Evolutionary conservation across 2,797 vertebrate species (phyloP).

Genomic region (Poecilia picta): DNA sequence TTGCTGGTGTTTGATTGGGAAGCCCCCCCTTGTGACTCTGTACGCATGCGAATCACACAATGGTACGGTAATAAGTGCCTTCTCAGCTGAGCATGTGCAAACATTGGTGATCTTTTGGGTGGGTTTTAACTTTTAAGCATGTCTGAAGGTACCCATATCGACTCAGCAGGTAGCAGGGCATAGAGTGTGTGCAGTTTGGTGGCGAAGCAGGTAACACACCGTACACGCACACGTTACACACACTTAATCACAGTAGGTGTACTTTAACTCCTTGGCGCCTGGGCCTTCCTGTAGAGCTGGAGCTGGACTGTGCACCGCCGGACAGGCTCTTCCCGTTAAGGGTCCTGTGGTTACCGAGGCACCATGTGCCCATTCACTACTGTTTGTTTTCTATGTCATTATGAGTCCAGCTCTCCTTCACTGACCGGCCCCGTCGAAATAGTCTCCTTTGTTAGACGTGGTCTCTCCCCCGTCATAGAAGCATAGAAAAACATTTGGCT

Average conservation of each 20-base stretch:
- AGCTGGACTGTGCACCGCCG: conserved; percentile 58
- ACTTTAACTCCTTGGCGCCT: conserved; percentile 81
- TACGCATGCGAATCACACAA: conserved; percentile 26
- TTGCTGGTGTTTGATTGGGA: conserved; percentile 77
- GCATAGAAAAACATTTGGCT: conserved; percentile 77
- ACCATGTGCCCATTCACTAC: conserved; percentile 82
- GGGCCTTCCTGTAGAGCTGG: conserved; percentile 74
- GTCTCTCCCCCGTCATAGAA: conserved; percentile 72
- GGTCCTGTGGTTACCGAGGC: conserved; percentile 74
- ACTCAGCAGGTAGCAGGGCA: conserved; percentile 32
- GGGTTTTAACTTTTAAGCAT: neutral
- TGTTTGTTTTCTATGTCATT: conserved; percentile 86
- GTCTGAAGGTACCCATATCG: conserved; percentile 23
- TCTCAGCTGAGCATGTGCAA: conserved; percentile 4
- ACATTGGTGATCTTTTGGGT: neutral
- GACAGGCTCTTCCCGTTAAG: conserved; percentile 81
- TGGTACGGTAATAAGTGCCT: conserved; percentile 14
- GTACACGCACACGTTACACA: conserved; percentile 16
- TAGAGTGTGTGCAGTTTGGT: conserved; percentile 23
- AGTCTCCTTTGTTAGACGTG: conserved; percentile 75
- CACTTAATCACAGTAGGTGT: conserved; percentile 59
- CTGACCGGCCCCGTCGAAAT: conserved; percentile 75
- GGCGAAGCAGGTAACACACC: conserved; percentile 3
- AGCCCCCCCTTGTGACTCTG: conserved; percentile 42
- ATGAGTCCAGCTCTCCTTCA: conserved; percentile 76